These are phyloP conservation scores for Amblyjoppa fuscipennis DNA, from an alignment of 2,888 invertebrate species.

Conservation along the genomic window DNA sequence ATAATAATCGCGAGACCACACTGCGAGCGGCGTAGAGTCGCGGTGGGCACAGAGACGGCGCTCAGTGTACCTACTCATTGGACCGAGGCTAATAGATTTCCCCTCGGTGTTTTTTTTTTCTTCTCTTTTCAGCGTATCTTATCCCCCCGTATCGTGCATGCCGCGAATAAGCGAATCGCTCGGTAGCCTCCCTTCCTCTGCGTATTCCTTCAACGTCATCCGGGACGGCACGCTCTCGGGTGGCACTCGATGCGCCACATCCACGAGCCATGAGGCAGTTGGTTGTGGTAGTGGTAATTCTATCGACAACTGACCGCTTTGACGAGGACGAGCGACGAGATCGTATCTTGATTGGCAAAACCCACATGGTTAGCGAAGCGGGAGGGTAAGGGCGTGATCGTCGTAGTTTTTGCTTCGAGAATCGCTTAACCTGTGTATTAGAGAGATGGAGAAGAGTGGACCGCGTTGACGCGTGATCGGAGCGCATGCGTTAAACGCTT, in stretches of 20 bases:
- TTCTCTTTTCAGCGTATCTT: slow-evolving; percentile 45
- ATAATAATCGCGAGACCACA: slow-evolving; percentile 65
- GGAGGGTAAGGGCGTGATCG: slow-evolving; percentile 69
- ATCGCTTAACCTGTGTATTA: slow-evolving; percentile 50
- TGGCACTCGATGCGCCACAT: background rate
- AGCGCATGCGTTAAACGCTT: slow-evolving; percentile 42
- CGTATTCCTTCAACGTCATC: slow-evolving; percentile 39
- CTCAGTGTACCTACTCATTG: slow-evolving; percentile 50
- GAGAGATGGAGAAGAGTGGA: slow-evolving; percentile 41
- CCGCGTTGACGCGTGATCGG: slow-evolving; percentile 58
- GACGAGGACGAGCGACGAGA: slow-evolving; percentile 60
- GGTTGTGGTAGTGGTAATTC: slow-evolving; percentile 13
- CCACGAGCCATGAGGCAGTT: background rate
- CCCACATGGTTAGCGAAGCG: slow-evolving; percentile 69
- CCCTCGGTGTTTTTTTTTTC: slow-evolving; percentile 19
- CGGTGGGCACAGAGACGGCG: slow-evolving; percentile 28
- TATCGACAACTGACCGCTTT: slow-evolving; percentile 50
- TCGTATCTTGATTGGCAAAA: slow-evolving; percentile 76
- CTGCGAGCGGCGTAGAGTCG: slow-evolving; percentile 11
- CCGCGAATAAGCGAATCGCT: slow-evolving; percentile 43
- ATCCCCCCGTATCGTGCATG: slow-evolving; percentile 12
- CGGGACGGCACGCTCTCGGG: slow-evolving; percentile 20
- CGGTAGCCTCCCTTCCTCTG: slow-evolving; percentile 29
- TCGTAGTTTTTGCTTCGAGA: slow-evolving; percentile 64
- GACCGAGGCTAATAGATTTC: slow-evolving; percentile 65